Base-by-base conservation (phyloP, 2,113 vertebrate species). In the Rhinogobius similis region DNA sequence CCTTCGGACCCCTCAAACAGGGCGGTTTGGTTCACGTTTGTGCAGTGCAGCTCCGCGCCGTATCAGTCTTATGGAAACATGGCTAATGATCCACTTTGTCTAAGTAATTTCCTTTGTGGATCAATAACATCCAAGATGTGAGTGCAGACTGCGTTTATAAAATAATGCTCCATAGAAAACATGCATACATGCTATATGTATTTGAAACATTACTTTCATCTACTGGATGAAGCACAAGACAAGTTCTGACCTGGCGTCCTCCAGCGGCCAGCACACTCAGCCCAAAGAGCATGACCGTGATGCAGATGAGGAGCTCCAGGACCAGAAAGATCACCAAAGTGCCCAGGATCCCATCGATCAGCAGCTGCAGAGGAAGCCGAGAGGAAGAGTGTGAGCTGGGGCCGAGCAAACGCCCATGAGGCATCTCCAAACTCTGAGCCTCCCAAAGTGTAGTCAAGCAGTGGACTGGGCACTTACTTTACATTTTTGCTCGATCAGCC, bases 281-380 rank as follows among this genome's bases (percentile, higher is more conserved):
- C 46, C 92, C 93, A 50, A 92, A 93, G 65, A 94, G 77, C 88
- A 94, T 93, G 68, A 83, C 86, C 1, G 90, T 90, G 77, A 93
- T 93, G 72, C 93, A 94, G 85, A 94, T 89, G 23, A 88, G 27
- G 76, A 94, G 83, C 82, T 93, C 93, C 67, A 94, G 91, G 36
- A 94, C 91, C 74, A 94, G 83, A 75, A 94, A 94, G 59, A 94
- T 86, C 46, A 94, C 90, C 83, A 94, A 77, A 0, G 93, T 94
- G 16, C 88, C 87, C 76, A 93, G 76, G 75, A 94, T 90, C 12
- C 93, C 93, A 1, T 94, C 92, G 8, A 94, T 91, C 79, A 94
- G 46, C 3, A 91, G 84, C 93, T 94, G 5, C 5, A 69, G 4
- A 12, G 46, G 65, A 26, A 79, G 32, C 46, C 1, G 27, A 62